These are phyloP conservation scores for Lepeophtheirus nordmannii DNA, from an alignment of 2,888 invertebrate genomes.

Conservation along the genomic window DNA sequence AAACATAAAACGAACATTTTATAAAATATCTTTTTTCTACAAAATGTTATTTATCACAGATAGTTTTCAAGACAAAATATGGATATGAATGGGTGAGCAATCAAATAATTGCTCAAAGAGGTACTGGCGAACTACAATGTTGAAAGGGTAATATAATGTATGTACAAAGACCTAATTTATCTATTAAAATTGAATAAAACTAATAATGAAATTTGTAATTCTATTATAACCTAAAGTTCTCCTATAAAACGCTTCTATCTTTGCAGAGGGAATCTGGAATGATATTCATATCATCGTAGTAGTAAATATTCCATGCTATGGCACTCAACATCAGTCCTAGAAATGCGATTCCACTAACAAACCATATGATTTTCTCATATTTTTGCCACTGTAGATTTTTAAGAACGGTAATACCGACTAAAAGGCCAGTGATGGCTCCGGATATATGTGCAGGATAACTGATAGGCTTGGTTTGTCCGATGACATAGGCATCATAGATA, in stretches of 20 bases:
- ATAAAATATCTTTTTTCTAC: background rate
- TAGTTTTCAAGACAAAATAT: background rate
- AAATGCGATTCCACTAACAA: background rate
- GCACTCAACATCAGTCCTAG: constrained; percentile 29
- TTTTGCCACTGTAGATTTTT: constrained; percentile 12
- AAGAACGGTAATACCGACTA: constrained; percentile 11
- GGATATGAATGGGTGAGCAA: background rate
- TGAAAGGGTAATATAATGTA: no score
- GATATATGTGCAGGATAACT: constrained; percentile 41
- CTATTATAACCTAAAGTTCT: no score
- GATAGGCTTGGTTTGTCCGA: constrained; percentile 20
- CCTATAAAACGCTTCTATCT: no score
- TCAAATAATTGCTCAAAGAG: background rate
- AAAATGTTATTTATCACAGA: background rate
- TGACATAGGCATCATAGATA: constrained; percentile 36
- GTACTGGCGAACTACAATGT: no score
- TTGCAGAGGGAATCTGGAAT: no score
- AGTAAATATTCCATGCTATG: constrained; percentile 28
- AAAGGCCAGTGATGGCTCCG: constrained; percentile 38
- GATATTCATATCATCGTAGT: no score
- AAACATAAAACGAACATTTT: no score
- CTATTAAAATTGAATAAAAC: background rate
- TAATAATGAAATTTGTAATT: no score
- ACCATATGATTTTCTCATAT: constrained; percentile 14
- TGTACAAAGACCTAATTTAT: background rate